Percentiles rank a stretch among this genome's conserved stretches.
Conservation (phyloP, 1,140 invertebrate species). For the Akabosia matsudoensis region DNA sequence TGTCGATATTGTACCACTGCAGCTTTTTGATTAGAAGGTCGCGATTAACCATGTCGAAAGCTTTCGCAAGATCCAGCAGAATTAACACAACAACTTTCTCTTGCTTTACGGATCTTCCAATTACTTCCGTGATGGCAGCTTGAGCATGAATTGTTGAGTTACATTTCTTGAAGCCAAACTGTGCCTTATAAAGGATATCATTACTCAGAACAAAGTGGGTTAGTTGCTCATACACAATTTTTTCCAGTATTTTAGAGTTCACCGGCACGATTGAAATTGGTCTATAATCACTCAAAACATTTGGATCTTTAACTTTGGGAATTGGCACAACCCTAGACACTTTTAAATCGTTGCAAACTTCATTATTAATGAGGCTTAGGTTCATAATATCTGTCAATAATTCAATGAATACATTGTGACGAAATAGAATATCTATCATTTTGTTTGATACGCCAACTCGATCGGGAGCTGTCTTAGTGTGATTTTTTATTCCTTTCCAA, state of each 20-base stretch:
- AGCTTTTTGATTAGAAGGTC: background rate
- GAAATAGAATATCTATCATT: background rate
- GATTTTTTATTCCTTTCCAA: background rate
- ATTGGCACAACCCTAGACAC: background rate
- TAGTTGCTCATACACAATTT: background rate
- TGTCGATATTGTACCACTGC: background rate
- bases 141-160: constrained; percentile 3
- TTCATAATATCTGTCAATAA: background rate
- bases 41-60: background rate
- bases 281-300: background rate
- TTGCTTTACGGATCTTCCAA: background rate
- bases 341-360: background rate
- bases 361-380: background rate
- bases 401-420: background rate
- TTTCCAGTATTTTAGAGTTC: background rate
- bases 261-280: background rate
- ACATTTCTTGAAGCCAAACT: background rate
- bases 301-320: background rate
- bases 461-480: background rate
- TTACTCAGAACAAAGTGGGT: background rate
- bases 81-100: background rate
- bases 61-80: background rate
- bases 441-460: background rate
- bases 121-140: background rate
- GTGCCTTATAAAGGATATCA: background rate